Percentiles rank a stretch among this genome's conserved stretches.
Evolutionary conservation across 2,888 invertebrate species (phyloP).

Genomic region (Slavum lentiscoides): DNA sequence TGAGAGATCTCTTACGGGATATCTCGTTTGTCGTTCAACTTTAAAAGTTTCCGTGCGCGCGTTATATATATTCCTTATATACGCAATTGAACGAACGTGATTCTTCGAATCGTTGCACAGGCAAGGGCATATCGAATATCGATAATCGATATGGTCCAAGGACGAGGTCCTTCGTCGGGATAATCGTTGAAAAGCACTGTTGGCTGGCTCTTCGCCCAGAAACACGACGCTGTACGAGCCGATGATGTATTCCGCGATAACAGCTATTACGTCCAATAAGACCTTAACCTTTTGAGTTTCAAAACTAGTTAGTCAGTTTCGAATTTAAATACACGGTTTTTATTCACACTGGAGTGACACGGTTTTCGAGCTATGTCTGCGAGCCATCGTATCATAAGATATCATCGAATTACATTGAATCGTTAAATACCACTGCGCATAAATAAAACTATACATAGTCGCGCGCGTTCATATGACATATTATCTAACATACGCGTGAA

Average conservation of each 20-base stretch:
- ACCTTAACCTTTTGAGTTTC: constrained; percentile 30
- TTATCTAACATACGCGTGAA: too few relatives aligned
- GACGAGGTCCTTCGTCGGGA: constrained; percentile 23
- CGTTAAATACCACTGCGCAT: too few relatives aligned
- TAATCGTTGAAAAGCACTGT: constrained; percentile 7
- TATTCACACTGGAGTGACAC: too few relatives aligned
- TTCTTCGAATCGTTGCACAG: background rate
- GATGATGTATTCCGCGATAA: background rate
- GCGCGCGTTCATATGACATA: too few relatives aligned
- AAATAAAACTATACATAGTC: too few relatives aligned
- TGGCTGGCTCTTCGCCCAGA: background rate
- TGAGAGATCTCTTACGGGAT: background rate
- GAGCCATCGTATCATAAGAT: too few relatives aligned
- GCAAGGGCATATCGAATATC: constrained; percentile 20
- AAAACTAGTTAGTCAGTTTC: background rate
- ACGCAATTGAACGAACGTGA: constrained; percentile 13
- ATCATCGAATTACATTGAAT: too few relatives aligned
- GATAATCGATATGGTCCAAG: constrained; percentile 25
- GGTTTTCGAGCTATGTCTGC: too few relatives aligned
- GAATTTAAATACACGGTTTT: background rate
- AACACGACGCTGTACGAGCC: background rate
- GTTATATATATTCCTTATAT: background rate
- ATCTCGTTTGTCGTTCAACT: background rate
- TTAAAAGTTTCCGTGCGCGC: background rate
- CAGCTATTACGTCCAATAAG: background rate